Evolutionary conservation across 2,888 invertebrate species (phyloP).

Genomic region (Sesia bembeciformis): DNA sequence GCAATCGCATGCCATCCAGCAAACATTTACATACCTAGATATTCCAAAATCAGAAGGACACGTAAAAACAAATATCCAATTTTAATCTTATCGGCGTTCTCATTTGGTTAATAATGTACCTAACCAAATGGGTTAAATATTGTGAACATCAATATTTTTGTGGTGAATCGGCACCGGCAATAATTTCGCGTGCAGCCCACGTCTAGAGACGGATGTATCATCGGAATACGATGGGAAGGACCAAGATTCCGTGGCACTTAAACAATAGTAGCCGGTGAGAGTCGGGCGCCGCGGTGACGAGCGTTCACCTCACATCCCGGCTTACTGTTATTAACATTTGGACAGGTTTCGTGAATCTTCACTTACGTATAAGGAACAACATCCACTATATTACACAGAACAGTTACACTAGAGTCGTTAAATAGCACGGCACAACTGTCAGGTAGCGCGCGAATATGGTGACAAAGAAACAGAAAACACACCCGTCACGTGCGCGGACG

Average conservation of each 20-base stretch:
- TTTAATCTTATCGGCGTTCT: slow-evolving; percentile 50
- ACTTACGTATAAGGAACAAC: slow-evolving; percentile 39
- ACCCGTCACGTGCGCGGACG: slow-evolving; percentile 51
- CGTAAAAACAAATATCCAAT: slow-evolving; percentile 17
- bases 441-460: slow-evolving; percentile 62
- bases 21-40: slow-evolving; percentile 1
- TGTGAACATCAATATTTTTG: slow-evolving; percentile 8
- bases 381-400: slow-evolving; percentile 53
- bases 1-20: slow-evolving; percentile 22
- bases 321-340: slow-evolving; percentile 39
- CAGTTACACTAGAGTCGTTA: slow-evolving; percentile 48
- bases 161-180: slow-evolving; percentile 13
- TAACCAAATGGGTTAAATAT: neutral
- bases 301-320: slow-evolving; percentile 69
- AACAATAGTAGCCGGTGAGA: slow-evolving; percentile 71
- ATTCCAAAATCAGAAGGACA: slow-evolving; percentile 1
- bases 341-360: slow-evolving; percentile 20
- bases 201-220: slow-evolving; percentile 57
- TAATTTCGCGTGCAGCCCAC: slow-evolving; percentile 56
- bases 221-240: slow-evolving; percentile 70
- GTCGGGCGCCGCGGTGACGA: slow-evolving; percentile 70
- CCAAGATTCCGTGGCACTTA: slow-evolving; percentile 71
- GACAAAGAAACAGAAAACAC: slow-evolving; percentile 29
- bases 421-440: slow-evolving; percentile 58
- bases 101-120: slow-evolving; percentile 21